phyloP scores from a whole-genome alignment of 2,113 vertebrate species.

The Macrotus californicus region DNA sequence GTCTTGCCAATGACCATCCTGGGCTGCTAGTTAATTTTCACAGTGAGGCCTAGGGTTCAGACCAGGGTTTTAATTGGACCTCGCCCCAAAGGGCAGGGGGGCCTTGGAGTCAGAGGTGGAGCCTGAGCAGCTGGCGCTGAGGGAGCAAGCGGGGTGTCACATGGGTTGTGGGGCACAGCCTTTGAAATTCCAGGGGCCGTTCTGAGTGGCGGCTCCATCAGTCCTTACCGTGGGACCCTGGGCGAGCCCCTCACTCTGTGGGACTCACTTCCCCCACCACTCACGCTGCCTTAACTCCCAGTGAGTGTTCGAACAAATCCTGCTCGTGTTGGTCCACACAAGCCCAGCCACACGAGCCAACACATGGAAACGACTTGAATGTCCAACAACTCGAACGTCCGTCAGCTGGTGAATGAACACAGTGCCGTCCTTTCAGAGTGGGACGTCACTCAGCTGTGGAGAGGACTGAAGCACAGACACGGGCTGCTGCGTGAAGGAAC shows the following conservation, averaged over 20 bases:
- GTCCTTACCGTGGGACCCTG: neutral
- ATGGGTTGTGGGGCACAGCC: fast-evolving
- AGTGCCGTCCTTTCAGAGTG: fast-evolving
- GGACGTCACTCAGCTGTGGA: neutral
- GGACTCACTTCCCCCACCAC: neutral
- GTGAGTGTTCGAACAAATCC: neutral
- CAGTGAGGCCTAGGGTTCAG: fast-evolving
- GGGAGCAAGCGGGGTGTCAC: too few species aligned
- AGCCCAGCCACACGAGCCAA: fast-evolving
- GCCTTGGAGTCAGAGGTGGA: neutral
- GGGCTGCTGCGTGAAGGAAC: fast-evolving
- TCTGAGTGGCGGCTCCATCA: neutral
- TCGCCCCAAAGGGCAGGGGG: neutral
- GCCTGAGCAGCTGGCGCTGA: neutral
- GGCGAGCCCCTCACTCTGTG: neutral
- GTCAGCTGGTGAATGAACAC: fast-evolving
- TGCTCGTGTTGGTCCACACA: fast-evolving
- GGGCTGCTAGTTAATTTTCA: neutral
- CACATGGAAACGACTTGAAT: fast-evolving
- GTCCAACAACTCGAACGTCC: neutral
- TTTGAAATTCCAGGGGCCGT: neutral
- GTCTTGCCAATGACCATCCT: neutral
- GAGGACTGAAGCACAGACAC: neutral
- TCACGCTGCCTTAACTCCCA: too few species aligned
- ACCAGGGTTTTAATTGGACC: neutral